These are phyloP conservation scores for Vireo griseus DNA, from an alignment of 2,797 vertebrate species.

Conservation along the genomic window DNA sequence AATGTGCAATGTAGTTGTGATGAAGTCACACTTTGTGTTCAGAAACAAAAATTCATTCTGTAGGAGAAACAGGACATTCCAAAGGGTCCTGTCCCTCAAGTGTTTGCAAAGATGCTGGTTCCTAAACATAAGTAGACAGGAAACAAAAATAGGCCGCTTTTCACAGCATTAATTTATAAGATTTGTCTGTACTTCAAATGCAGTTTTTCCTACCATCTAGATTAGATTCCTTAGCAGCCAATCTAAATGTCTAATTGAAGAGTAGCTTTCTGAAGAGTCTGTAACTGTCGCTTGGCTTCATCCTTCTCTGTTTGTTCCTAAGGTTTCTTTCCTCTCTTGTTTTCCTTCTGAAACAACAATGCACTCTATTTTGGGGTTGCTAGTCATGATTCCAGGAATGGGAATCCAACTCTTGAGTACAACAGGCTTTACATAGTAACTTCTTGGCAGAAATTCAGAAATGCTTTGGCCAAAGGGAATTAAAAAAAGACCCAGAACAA, in stretches of 20 bases:
- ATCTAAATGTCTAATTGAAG: conserved; percentile 25
- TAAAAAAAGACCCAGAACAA: conserved; percentile 51
- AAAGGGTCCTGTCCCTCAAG: not conserved
- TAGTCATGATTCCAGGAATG: conserved; percentile 70
- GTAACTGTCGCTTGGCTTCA: conserved; percentile 48
- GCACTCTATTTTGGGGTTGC: conserved; percentile 69
- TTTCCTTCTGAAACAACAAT: conserved; percentile 67
- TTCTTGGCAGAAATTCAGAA: conserved; percentile 71
- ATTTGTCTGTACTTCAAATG: not conserved
- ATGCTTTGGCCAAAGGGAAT: conserved; percentile 59
- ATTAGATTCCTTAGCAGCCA: conserved; percentile 20
- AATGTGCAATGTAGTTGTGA: not conserved
- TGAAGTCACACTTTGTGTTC: not conserved
- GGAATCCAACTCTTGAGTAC: conserved; percentile 67
- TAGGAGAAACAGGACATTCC: conserved; percentile 9
- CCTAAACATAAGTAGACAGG: not conserved
- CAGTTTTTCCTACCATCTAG: not conserved
- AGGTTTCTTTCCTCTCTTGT: conserved; percentile 53
- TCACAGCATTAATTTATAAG: conserved; percentile 21
- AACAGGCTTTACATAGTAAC: conserved; percentile 70
- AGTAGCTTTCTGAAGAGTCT: conserved; percentile 36
- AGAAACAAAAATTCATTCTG: not conserved
- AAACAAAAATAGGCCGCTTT: conserved; percentile 46
- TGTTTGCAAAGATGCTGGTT: not conserved
- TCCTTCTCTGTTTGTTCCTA: conserved; percentile 50